phyloP scores from a whole-genome alignment of 2,797 vertebrate species.

The Lerista edwardsae region DNA sequence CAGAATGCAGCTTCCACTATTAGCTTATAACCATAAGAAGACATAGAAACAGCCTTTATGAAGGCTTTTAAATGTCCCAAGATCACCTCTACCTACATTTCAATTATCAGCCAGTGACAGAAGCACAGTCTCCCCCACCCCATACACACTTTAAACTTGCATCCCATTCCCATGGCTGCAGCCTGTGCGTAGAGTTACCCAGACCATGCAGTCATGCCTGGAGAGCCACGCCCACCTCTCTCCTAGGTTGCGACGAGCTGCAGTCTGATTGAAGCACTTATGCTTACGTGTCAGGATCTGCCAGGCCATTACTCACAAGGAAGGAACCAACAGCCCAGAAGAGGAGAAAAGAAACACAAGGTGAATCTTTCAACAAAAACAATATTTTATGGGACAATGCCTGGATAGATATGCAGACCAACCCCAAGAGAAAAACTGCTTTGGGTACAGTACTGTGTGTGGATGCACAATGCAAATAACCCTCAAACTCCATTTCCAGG shows the following conservation, averaged over 20 bases:
- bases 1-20: neutral
- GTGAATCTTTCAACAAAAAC: neutral
- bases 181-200: no score
- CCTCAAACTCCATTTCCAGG: neutral
- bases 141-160: neutral
- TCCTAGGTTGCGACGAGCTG: neutral
- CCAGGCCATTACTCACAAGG: conserved; percentile 8
- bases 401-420: neutral
- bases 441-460: no score
- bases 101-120: neutral
- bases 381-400: neutral
- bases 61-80: neutral
- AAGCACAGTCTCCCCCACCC: no score
- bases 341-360: neutral
- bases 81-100: neutral
- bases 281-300: conserved; percentile 85
- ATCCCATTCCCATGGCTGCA: neutral
- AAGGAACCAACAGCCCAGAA: neutral
- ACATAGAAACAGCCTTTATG: neutral
- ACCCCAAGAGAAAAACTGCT: neutral
- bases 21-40: neutral
- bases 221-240: conserved; percentile 1
- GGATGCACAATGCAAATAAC: no score
- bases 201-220: neutral
- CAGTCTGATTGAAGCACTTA: conserved; percentile 32